Evolutionary conservation across 2,888 invertebrate genomes (phyloP).

Genomic region (Margaritifera margaritifera): DNA sequence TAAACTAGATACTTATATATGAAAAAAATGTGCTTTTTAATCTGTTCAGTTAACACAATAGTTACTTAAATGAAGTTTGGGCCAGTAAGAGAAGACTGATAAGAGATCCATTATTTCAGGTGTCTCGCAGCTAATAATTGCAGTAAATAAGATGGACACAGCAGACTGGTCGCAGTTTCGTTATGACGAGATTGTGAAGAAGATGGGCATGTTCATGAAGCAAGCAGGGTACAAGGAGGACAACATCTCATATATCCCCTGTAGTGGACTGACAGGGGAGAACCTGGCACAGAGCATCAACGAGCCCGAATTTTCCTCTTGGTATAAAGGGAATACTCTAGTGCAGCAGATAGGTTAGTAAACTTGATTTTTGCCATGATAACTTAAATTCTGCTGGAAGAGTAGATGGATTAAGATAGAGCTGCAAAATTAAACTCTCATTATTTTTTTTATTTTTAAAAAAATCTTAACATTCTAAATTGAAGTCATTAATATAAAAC

Average conservation of each 20-base stretch:
- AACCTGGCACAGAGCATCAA: conserved; percentile 85
- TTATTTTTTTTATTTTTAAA: too few species aligned
- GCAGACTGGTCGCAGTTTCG: conserved; percentile 93
- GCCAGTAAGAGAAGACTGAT: background rate
- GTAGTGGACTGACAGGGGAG: conserved; percentile 96
- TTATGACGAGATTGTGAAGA: conserved; percentile 90
- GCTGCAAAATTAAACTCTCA: too few species aligned
- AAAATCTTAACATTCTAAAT: too few species aligned
- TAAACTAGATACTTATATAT: too few species aligned
- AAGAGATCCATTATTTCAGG: conserved; percentile 76
- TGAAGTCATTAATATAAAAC: too few species aligned
- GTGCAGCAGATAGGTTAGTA: conserved; percentile 85
- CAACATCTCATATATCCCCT: conserved; percentile 92
- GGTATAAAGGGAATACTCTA: conserved; percentile 90
- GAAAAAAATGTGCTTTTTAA: too few species aligned
- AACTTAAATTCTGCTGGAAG: background rate
- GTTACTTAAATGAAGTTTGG: background rate
- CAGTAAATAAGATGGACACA: conserved; percentile 97
- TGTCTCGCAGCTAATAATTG: conserved; percentile 93
- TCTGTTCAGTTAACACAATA: too few species aligned
- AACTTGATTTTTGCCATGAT: background rate
- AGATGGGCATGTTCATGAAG: conserved; percentile 83
- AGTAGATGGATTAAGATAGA: too few species aligned
- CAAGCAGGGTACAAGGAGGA: conserved; percentile 92
- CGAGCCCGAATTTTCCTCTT: conserved; percentile 77